Conservation (phyloP, 2,888 invertebrate species). For the Byasa hedistus region DNA sequence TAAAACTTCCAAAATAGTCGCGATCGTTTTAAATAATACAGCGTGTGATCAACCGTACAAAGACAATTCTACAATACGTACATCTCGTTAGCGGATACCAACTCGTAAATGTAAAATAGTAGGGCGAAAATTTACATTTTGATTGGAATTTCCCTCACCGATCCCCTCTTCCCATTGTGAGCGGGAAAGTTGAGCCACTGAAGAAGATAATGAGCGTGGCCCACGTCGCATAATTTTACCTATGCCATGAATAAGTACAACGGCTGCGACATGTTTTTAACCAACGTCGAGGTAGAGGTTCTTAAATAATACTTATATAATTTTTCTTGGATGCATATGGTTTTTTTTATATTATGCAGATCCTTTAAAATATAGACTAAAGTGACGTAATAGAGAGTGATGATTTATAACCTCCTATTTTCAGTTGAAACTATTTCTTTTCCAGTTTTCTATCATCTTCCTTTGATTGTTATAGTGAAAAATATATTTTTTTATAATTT, state of each 20-base stretch:
- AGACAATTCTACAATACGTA: conserved; percentile 10
- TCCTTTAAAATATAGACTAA: too few species aligned
- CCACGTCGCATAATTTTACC: conserved; percentile 29
- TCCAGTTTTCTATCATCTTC: too few species aligned
- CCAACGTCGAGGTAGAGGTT: too few species aligned
- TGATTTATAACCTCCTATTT: too few species aligned
- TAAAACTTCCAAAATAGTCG: conserved; percentile 9
- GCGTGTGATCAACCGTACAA: conserved; percentile 14
- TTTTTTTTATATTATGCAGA: too few species aligned
- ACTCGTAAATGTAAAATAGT: conserved; percentile 52
- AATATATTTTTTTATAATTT: too few species aligned
- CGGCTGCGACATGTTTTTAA: neutral
- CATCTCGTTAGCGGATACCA: conserved; percentile 19
- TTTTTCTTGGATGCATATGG: too few species aligned
- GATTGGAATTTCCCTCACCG: conserved; percentile 61
- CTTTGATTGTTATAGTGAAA: too few species aligned
- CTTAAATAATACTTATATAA: too few species aligned
- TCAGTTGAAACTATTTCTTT: too few species aligned
- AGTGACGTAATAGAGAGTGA: too few species aligned
- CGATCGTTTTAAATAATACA: conserved; percentile 11
- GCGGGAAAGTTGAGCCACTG: conserved; percentile 49
- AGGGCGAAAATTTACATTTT: conserved; percentile 64
- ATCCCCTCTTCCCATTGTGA: conserved; percentile 41
- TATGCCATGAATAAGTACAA: conserved; percentile 5
- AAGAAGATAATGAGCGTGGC: conserved; percentile 41